Evolutionary conservation across 2,113 vertebrate genomes (phyloP), one percentile per base, ranked within the genome.

Genomic region (Aythya baeri): DNA sequence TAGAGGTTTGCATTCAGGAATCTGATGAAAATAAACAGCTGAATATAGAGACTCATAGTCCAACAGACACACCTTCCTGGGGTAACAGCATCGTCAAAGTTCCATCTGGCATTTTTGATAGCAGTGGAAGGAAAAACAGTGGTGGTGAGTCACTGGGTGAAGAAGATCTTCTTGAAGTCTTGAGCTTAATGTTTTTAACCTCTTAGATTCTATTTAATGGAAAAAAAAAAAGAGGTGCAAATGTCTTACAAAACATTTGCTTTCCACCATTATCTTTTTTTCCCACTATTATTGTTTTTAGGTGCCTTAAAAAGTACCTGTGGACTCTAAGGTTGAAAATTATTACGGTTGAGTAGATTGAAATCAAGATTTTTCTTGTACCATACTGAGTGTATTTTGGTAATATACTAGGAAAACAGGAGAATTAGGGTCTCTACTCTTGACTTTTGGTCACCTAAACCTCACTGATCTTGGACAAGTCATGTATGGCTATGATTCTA

Each of bases 71-170:
- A 5, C 97, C 75, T 32, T 38, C 94, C 0, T 97, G 97, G 82
- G 96, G 97, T 46, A 97, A 98, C 91, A 99, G 99, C 93, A 99
- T 99, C 72, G 99, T 99, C 54, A 99, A 98, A 97, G 98, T 98
- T 88, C 98, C 98, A 5, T 98, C 98, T 17, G 98, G 98, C 17
- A 98, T 98, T 96, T 98, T 99, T 93, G 99, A 99, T 67, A 87
- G 78, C 54, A 95, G 62, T 63, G 91, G 97, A 81, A 98, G 95
- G 62, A 98, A 96, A 67, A 97, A 68, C 79, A 98, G 98, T 93
- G 91, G 93, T 8, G 98, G 99, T 99, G 85, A 99, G 98, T 97
- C 26, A 74, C 49, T 94, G 38, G 13, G 6, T 49, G 36, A 78
- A 90, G 59, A 9, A 66, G 34, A 70, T 11, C 78, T 66, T 93